Evolutionary conservation across 2,797 vertebrate genomes (phyloP), one percentile per base, ranked within the genome.

Genomic region (Bradypus variegatus): DNA sequence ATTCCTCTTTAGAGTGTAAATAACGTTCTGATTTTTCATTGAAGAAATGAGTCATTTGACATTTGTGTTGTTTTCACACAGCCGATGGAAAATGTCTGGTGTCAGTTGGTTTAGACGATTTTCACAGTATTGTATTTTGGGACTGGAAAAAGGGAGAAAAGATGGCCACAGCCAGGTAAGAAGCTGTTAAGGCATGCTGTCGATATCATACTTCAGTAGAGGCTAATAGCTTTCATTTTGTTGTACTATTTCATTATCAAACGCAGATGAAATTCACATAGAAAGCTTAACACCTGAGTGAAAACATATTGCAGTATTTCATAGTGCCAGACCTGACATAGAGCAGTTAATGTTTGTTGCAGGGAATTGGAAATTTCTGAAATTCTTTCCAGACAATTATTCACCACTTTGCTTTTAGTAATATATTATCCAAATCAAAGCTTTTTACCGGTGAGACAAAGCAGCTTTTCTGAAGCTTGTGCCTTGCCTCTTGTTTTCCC

Each of bases 71-170:
- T 87, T 97, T 96, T 94, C 94, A 81, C 95, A 53, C 96, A 99
- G 99, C 97, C 41, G 99, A 99, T 78, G 99, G 99, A 86, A 99
- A 99, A 97, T 98, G 97, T 95, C 97, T 99, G 96, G 97, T 98
- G 85, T 99, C 99, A 0, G 97, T 99, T 94, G 99, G 98, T 86
- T 98, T 99, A 80, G 99, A 99, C 92, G 98, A 99, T 91, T 98
- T 98, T 92, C 99, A 99, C 95, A 98, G 97, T 94, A 98, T 99
- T 70, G 98, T 99, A 64, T 98, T 99, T 95, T 99, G 99, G 99
- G 99, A 99, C 95, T 99, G 99, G 99, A 99, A 98, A 95, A 99
- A 98, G 96, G 99, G 99, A 91, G 99, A 99, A 96, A 98, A 98
- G 93, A 97, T 99, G 91, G 98, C 99, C 50, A 99, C 98, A 79